Evolutionary conservation across 2,888 invertebrate species (phyloP).

Genomic region (Bombylius major): DNA sequence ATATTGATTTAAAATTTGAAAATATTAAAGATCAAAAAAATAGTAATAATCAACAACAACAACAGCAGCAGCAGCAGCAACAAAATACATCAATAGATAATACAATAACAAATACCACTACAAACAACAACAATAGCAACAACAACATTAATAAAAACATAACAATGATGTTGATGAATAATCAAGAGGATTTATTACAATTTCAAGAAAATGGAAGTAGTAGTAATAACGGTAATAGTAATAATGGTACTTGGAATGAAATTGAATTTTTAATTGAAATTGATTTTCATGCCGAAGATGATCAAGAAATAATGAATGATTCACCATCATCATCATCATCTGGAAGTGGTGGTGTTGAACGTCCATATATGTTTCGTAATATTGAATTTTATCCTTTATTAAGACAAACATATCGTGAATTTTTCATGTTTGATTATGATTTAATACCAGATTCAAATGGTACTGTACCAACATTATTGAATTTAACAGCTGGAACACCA

Average conservation of each 20-base stretch:
- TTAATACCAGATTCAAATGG: slow-evolving; percentile 49
- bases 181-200: not conserved
- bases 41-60: not conserved
- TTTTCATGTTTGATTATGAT: slow-evolving; percentile 65
- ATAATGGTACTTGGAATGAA: slow-evolving; percentile 11
- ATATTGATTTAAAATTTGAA: slow-evolving; percentile 37
- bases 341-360: slow-evolving; percentile 17
- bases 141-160: not conserved
- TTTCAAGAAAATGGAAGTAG: not conserved
- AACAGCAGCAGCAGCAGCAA: not conserved
- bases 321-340: not conserved
- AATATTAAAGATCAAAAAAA: slow-evolving; percentile 8
- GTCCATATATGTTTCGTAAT: slow-evolving; percentile 21
- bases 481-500: slow-evolving; percentile 51
- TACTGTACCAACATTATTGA: slow-evolving; percentile 50
- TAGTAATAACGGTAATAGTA: not conserved
- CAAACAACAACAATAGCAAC: not conserved
- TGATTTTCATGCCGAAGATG: slow-evolving; percentile 20
- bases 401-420: slow-evolving; percentile 55
- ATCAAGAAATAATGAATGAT: not conserved
- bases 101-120: not conserved
- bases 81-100: too few relatives aligned
- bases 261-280: slow-evolving; percentile 25
- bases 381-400: slow-evolving; percentile 35
- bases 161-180: not conserved